Evolutionary conservation across 2,113 vertebrate species (phyloP).

Genomic region (Nyctibius bracteatus): DNA sequence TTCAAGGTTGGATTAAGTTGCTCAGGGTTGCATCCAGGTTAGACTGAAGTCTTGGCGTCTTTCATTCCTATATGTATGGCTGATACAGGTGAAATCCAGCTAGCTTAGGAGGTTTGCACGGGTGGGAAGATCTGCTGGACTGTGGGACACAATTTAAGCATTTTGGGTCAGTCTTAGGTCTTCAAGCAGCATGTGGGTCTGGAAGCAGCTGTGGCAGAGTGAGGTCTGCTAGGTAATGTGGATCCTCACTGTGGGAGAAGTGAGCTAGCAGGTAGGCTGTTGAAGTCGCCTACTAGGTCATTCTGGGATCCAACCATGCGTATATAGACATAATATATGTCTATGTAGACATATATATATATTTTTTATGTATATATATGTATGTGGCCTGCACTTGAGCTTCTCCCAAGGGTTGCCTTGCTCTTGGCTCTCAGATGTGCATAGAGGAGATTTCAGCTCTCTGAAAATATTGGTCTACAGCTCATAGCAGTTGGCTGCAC

Average conservation of each 20-base stretch:
- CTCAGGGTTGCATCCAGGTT: neutral
- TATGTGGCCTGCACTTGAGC: neutral
- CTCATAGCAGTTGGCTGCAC: neutral
- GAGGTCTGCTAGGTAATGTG: neutral
- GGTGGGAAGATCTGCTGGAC: neutral
- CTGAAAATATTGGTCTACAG: neutral
- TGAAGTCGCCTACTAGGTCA: neutral
- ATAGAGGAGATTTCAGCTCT: neutral
- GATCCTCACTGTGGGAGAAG: neutral
- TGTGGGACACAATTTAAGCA: neutral
- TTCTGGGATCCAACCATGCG: neutral
- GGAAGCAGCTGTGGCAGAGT: neutral
- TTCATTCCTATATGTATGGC: neutral
- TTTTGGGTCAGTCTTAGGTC: neutral
- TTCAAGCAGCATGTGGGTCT: neutral
- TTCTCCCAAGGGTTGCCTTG: neutral
- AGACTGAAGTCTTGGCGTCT: neutral
- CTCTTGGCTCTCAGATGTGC: neutral
- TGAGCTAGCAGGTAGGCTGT: neutral
- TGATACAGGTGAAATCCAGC: neutral
- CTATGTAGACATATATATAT: too few relatives aligned
- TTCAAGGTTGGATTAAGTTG: neutral
- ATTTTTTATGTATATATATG: rapidly evolving
- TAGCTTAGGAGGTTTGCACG: neutral
- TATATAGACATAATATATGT: neutral